Evolutionary conservation across 1,140 invertebrate genomes (phyloP).

Genomic region (Chionoecetes opilio): DNA sequence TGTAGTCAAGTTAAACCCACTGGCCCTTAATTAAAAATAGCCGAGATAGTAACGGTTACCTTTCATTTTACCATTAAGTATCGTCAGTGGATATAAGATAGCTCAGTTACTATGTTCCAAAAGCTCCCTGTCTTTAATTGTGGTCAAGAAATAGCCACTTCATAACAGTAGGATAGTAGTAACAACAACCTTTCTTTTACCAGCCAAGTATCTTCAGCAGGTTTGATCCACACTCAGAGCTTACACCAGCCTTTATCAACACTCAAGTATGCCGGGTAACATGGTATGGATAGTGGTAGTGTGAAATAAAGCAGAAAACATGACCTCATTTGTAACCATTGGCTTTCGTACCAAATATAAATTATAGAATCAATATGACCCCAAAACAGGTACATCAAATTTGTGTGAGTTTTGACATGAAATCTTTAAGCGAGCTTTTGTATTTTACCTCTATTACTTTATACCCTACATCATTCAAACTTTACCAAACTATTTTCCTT

Average conservation of each 20-base stretch:
- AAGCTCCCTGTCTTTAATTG: too few relatives aligned
- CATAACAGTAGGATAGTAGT: too few relatives aligned
- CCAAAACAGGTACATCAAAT: background rate
- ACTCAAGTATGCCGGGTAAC: background rate
- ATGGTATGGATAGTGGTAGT: slow-evolving; percentile 20
- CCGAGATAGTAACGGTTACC: too few relatives aligned
- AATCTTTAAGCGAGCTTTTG: background rate
- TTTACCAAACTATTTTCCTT: background rate
- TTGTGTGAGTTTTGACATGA: background rate
- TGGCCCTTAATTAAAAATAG: too few relatives aligned
- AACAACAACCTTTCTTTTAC: too few relatives aligned
- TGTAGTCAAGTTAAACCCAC: too few relatives aligned
- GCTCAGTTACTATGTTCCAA: too few relatives aligned
- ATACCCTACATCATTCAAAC: background rate
- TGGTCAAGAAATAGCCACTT: too few relatives aligned
- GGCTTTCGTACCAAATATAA: background rate
- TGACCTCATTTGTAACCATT: background rate
- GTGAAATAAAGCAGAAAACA: background rate
- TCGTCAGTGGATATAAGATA: too few relatives aligned
- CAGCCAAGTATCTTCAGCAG: background rate
- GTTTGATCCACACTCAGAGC: slow-evolving; percentile 4
- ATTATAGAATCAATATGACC: background rate
- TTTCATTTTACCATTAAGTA: too few relatives aligned
- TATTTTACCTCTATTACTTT: background rate
- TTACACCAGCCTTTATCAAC: slow-evolving; percentile 2